phyloP scores from a whole-genome alignment of 2,888 invertebrate species.

The Gari tellinella region DNA sequence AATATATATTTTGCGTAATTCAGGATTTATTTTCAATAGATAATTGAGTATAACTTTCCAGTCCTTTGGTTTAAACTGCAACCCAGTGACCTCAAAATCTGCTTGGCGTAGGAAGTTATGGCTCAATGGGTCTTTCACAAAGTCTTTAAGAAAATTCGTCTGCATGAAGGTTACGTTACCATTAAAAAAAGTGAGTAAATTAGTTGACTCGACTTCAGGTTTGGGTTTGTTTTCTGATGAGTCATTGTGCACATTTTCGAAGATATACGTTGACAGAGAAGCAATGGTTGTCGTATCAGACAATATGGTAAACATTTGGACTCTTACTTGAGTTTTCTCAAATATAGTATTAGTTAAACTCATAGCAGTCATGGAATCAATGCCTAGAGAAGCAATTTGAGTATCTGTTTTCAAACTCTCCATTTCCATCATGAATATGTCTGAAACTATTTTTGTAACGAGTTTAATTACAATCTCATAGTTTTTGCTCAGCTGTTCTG shows the following conservation, averaged over 20 bases:
- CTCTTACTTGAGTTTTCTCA: not conserved
- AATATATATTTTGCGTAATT: conserved; percentile 2
- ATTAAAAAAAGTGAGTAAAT: not conserved
- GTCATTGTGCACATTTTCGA: not conserved
- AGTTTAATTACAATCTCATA: not conserved
- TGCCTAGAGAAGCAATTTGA: not conserved
- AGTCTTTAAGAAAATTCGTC: not conserved
- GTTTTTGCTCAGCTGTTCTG: not conserved
- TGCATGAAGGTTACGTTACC: conserved; percentile 19
- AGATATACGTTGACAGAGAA: not conserved
- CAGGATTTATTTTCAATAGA: conserved; percentile 11
- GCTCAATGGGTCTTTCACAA: not conserved
- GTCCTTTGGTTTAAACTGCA: not conserved
- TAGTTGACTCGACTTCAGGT: not conserved
- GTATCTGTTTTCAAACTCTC: not conserved
- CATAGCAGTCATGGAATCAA: conserved; percentile 23
- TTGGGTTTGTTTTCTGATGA: not conserved
- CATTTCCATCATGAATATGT: not conserved
- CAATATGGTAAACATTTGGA: not conserved
- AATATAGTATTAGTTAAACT: conserved; percentile 14
- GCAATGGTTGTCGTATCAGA: conserved; percentile 5
- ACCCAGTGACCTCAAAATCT: conserved; percentile 1
- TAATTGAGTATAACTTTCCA: conserved; percentile 10
- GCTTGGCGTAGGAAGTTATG: conserved; percentile 1
- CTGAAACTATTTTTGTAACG: not conserved